A percentile compares a stretch with the other conserved stretches of the same genome.
These are phyloP conservation scores for Orestias chungarensis DNA, from an alignment of 2,797 vertebrate genomes.

Conservation along the genomic window DNA sequence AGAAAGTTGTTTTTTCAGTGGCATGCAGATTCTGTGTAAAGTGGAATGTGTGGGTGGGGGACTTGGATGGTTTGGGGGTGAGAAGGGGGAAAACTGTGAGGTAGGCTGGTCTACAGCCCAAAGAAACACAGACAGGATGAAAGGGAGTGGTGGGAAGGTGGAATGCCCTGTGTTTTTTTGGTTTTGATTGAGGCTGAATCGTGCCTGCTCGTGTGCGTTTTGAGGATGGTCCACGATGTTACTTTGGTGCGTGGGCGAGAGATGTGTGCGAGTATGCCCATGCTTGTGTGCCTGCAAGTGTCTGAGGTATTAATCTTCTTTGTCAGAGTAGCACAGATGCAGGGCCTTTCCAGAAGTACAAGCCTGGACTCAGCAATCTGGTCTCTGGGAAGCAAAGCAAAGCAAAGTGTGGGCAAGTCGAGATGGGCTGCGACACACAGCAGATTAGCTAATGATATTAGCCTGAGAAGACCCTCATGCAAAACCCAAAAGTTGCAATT, in stretches of 20 bases:
- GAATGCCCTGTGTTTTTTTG: conserved; percentile 61
- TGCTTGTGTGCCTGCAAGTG: conserved; percentile 55
- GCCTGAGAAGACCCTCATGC: conserved; percentile 73
- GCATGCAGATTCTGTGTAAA: conserved; percentile 87
- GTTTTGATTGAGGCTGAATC: conserved; percentile 59
- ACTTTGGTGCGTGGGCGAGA: conserved; percentile 45
- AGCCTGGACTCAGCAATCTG: conserved; percentile 96
- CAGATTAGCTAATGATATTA: conserved; percentile 85
- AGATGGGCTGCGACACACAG: conserved; percentile 68
- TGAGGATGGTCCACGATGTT: conserved; percentile 53
- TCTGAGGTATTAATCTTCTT: conserved; percentile 97
- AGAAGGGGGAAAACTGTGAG: conserved; percentile 45
- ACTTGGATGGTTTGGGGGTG: conserved; percentile 7
- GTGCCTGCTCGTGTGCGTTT: conserved; percentile 38
- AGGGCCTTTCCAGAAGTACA: conserved; percentile 94
- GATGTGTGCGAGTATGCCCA: conserved; percentile 45
- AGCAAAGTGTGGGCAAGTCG: conserved; percentile 29
- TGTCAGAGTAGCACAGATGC: conserved; percentile 98
- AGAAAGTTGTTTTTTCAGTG: conserved; percentile 88
- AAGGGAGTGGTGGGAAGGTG: conserved; percentile 40
- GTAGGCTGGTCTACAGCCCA: conserved; percentile 62
- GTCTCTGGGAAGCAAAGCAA: conserved; percentile 67
- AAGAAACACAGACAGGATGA: conserved; percentile 59
- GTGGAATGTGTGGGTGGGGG: conserved; percentile 48
- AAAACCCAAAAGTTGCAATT: conserved; percentile 84